Evolutionary conservation across 2,888 invertebrate species (phyloP).

Genomic region (Lissocephala sabroskyi): DNA sequence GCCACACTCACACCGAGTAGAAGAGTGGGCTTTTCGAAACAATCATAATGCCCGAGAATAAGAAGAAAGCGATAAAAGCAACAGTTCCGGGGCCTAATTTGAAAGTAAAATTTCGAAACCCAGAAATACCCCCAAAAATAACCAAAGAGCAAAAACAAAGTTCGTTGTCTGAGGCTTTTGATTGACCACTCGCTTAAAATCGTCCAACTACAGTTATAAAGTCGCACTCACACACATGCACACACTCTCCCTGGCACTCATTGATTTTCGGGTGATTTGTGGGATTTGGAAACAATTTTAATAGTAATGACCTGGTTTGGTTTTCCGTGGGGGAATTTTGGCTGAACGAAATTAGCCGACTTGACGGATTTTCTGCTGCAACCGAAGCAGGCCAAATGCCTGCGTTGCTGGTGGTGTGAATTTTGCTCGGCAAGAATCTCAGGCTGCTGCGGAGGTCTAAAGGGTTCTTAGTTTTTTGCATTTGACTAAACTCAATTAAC

Average conservation of each 20-base stretch:
- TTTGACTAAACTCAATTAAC: slow-evolving; percentile 61
- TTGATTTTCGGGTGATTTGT: slow-evolving; percentile 16
- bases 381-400: neutral
- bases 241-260: slow-evolving; percentile 10
- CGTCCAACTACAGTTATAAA: slow-evolving; percentile 43
- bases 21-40: too few relatives aligned
- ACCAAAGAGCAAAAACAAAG: slow-evolving; percentile 9
- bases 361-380: slow-evolving; percentile 3
- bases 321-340: slow-evolving; percentile 3
- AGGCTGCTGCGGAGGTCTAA: neutral
- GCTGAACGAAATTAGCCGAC: too few relatives aligned
- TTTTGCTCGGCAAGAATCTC: too few relatives aligned
- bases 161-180: slow-evolving; percentile 37
- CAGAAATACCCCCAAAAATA: slow-evolving; percentile 14
- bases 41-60: slow-evolving; percentile 50
- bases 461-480: slow-evolving; percentile 45
- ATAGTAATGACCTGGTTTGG: slow-evolving; percentile 49
- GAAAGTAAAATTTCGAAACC: slow-evolving; percentile 56
- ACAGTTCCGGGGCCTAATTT: slow-evolving; percentile 59
- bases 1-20: slow-evolving; percentile 1
- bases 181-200: slow-evolving; percentile 22
- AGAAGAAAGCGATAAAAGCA: slow-evolving; percentile 62
- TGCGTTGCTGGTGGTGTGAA: slow-evolving; percentile 19
- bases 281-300: slow-evolving; percentile 55
- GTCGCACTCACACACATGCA: slow-evolving; percentile 22